Evolutionary conservation across 2,888 invertebrate genomes (phyloP).

Genomic region (Nebria brevicollis): DNA sequence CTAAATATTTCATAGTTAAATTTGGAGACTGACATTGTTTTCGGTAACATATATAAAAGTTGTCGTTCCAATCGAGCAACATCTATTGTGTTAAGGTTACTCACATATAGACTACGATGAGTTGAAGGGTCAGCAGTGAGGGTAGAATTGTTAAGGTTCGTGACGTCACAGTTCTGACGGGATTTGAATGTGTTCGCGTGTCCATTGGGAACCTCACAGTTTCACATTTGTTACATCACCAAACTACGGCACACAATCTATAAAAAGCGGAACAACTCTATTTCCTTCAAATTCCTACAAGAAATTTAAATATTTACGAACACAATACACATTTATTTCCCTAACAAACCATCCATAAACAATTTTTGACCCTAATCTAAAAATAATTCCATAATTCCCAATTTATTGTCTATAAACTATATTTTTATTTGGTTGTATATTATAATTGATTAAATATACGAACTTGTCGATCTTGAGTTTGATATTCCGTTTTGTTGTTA

Average conservation of each 20-base stretch:
- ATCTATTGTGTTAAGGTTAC: not conserved
- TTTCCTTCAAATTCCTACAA: not conserved
- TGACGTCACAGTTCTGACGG: slow-evolving; percentile 53
- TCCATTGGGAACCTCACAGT: slow-evolving; percentile 51
- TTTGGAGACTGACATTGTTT: not conserved
- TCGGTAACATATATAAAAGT: not conserved
- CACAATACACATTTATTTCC: not conserved
- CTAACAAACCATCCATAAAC: not conserved
- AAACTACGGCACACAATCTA: slow-evolving; percentile 22
- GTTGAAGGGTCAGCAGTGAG: slow-evolving; percentile 14
- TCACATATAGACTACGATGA: not conserved
- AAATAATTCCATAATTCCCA: no score
- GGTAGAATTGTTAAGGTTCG: slow-evolving; percentile 40
- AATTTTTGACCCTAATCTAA: no score
- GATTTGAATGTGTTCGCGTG: slow-evolving; percentile 58
- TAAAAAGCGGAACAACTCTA: slow-evolving; percentile 26
- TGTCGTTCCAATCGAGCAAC: not conserved
- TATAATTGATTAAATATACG: not conserved
- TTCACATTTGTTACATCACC: slow-evolving; percentile 53
- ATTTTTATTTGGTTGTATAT: not conserved
- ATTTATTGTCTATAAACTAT: no score
- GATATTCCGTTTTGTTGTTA: slow-evolving; percentile 14
- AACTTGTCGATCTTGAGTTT: not conserved
- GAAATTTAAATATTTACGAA: not conserved
- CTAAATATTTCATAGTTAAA: not conserved